A percentile compares a stretch with the other conserved stretches of the same genome.
Conservation (phyloP, 37 sponge, comb jelly and placozoan genomes). For the Agelas oroides region DNA sequence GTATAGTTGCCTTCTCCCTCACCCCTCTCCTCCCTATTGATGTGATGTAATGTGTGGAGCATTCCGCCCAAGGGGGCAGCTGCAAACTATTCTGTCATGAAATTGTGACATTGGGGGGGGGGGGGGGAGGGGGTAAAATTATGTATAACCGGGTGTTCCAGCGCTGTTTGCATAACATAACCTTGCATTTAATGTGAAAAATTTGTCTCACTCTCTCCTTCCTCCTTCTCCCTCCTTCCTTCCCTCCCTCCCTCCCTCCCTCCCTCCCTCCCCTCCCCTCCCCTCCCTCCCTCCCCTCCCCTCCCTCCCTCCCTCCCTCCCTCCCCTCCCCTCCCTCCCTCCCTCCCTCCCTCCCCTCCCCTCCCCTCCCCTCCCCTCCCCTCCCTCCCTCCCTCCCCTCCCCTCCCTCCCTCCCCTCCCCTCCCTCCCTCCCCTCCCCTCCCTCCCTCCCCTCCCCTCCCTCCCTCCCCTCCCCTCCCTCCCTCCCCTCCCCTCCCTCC, state of each 20-base stretch:
- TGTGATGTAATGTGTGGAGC: not conserved
- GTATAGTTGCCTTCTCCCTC: too few species aligned
- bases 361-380: too few species aligned
- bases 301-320: not conserved
- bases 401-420: not conserved
- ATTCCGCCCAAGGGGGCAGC: not conserved
- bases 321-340: not conserved
- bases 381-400: too few species aligned
- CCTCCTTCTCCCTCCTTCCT: not conserved
- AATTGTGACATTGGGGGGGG: too few species aligned
- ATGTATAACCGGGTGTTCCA: not conserved
- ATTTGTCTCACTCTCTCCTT: too few species aligned
- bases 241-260: not conserved
- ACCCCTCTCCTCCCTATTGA: too few species aligned
- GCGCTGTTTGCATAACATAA: not conserved
- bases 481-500: not conserved
- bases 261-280: not conserved
- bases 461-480: too few species aligned
- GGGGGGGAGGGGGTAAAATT: too few species aligned
- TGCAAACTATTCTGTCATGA: not conserved
- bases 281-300: not conserved
- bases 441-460: not conserved
- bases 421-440: too few species aligned
- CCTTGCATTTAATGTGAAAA: too few species aligned
- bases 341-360: not conserved